These are phyloP conservation scores for Catharus fuscescens DNA, from an alignment of 2,113 vertebrate genomes.

Conservation along the genomic window DNA sequence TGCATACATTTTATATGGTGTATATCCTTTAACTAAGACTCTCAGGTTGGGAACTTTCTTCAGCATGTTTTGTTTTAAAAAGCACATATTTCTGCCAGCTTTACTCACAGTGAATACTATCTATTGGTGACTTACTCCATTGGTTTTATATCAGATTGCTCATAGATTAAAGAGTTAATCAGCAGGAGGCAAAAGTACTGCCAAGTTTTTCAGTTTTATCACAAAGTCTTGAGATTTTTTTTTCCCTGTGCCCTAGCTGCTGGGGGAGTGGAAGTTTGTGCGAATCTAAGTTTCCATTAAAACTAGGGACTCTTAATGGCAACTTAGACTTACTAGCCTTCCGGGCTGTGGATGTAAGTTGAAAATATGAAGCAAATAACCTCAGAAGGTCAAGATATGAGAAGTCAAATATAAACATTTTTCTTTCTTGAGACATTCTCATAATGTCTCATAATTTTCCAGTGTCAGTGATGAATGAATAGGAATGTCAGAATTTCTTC, in stretches of 20 bases:
- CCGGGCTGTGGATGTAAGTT: background rate
- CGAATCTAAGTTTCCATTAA: background rate
- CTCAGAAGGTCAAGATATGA: background rate
- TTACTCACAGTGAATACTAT: background rate
- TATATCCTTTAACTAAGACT: background rate
- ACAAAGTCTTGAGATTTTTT: background rate
- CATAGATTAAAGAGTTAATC: background rate
- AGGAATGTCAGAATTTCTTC: background rate
- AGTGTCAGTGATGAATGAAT: background rate
- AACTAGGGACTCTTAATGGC: background rate
- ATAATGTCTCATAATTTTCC: constrained; percentile 20
- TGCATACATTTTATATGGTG: background rate
- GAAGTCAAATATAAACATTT: constrained; percentile 38
- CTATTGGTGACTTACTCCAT: background rate
- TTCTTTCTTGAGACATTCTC: constrained; percentile 32
- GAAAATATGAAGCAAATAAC: constrained; percentile 47
- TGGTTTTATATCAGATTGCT: background rate
- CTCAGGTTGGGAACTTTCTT: background rate
- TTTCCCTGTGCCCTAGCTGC: background rate
- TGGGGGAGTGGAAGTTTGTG: background rate
- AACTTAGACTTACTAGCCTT: background rate
- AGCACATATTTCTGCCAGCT: background rate
- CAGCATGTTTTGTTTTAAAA: background rate
- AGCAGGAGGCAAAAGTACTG: background rate
- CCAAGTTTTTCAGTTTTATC: constrained; percentile 21